Conservation (phyloP, 2,888 invertebrate species). For the Aplocera efformata region DNA sequence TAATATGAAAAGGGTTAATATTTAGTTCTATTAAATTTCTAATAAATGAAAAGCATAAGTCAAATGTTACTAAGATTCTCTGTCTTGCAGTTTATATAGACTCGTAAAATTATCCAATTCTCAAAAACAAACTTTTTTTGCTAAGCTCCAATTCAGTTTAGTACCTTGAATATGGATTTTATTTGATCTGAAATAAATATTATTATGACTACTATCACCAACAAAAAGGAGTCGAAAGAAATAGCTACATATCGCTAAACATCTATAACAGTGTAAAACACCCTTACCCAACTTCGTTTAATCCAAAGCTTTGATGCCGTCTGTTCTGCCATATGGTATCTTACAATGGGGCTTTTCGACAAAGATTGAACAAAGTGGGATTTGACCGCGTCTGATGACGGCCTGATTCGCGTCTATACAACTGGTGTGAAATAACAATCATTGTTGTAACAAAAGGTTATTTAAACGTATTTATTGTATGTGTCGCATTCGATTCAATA, state of each 20-base stretch:
- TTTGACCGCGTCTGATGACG: conserved; percentile 60
- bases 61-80: no score
- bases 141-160: no score
- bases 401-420: conserved; percentile 55
- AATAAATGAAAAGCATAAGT: no score
- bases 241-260: background rate
- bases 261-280: conserved; percentile 1
- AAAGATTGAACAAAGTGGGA: conserved; percentile 51
- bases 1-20: no score
- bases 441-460: conserved; percentile 34
- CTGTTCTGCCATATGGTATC: conserved; percentile 66
- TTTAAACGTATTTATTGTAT: conserved; percentile 42
- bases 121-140: no score
- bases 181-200: no score
- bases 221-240: background rate
- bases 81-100: no score
- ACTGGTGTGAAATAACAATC: conserved; percentile 61
- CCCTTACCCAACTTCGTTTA: conserved; percentile 46
- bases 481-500: conserved; percentile 17
- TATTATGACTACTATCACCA: no score
- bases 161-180: no score
- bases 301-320: conserved; percentile 44
- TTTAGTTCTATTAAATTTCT: no score
- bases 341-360: conserved; percentile 58
- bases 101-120: no score